A percentile compares a stretch with the other conserved stretches of the same genome.
phyloP scores from a whole-genome alignment of 1,140 invertebrate species.

The Liolophura sinensis region DNA sequence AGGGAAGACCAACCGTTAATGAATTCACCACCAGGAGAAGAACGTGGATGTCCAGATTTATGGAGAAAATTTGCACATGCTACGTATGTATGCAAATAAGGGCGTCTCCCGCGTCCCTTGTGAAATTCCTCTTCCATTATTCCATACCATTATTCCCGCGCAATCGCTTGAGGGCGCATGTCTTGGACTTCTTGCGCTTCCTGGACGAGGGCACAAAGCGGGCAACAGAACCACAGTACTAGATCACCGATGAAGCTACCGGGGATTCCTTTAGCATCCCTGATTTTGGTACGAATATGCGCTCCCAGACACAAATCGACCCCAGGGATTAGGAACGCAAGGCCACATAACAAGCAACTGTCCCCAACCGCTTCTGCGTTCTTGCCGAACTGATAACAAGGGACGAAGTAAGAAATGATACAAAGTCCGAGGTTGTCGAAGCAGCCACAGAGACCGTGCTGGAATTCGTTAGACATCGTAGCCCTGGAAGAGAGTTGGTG shows the following conservation, averaged over 20 bases:
- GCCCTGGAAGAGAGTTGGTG: too few relatives aligned
- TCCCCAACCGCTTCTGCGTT: slow-evolving; percentile 55
- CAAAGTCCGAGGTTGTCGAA: slow-evolving; percentile 53
- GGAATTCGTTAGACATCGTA: slow-evolving; percentile 41
- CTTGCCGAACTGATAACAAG: slow-evolving; percentile 53
- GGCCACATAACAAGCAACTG: slow-evolving; percentile 46
- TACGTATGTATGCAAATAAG: too few relatives aligned
- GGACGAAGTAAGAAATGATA: slow-evolving; percentile 50
- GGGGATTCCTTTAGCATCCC: slow-evolving; percentile 45
- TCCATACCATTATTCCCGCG: slow-evolving; percentile 42
- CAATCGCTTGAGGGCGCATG: slow-evolving; percentile 30
- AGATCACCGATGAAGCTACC: slow-evolving; percentile 45
- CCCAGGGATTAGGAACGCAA: slow-evolving; percentile 38
- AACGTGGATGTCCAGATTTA: too few relatives aligned
- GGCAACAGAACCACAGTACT: slow-evolving; percentile 43
- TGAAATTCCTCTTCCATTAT: slow-evolving; percentile 12
- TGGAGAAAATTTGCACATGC: too few relatives aligned
- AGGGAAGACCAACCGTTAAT: too few relatives aligned
- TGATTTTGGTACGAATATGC: slow-evolving; percentile 50
- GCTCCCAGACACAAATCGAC: slow-evolving; percentile 35
- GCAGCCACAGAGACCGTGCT: slow-evolving; percentile 51
- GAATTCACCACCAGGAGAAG: too few relatives aligned
- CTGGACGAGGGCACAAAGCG: slow-evolving; percentile 49
- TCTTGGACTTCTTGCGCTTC: slow-evolving; percentile 50
- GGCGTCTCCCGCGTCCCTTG: too few relatives aligned